These are phyloP conservation scores for Atethmia centrago DNA, from an alignment of 2,888 invertebrate genomes.

Conservation along the genomic window DNA sequence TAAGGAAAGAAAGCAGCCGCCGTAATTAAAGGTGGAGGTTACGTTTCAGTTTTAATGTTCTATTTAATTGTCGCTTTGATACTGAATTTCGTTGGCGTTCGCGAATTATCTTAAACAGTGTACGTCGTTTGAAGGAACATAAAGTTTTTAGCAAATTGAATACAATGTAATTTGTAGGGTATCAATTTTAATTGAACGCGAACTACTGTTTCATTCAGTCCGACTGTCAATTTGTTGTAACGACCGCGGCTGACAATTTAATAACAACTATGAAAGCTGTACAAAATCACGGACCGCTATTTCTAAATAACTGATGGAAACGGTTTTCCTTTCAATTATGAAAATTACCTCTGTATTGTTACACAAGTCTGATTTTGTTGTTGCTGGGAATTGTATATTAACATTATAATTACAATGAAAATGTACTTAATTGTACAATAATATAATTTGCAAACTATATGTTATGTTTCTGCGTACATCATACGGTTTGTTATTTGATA, in stretches of 20 bases:
- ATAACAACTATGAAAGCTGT: conserved; percentile 60
- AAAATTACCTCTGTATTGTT: conserved; percentile 57
- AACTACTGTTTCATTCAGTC: conserved; percentile 67
- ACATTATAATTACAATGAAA: conserved; percentile 43
- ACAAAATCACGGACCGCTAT: conserved; percentile 62
- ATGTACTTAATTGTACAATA: conserved; percentile 50
- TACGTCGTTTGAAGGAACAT: conserved; percentile 59
- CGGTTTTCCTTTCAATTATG: conserved; percentile 66
- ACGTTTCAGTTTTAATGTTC: conserved; percentile 78
- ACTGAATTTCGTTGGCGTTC: conserved; percentile 69
- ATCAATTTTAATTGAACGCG: conserved; percentile 54
- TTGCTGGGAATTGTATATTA: conserved; percentile 54
- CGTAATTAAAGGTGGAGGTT: conserved; percentile 84
- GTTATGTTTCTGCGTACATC: conserved; percentile 2
- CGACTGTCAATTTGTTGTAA: conserved; percentile 59
- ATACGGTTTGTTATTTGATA: conserved; percentile 20
- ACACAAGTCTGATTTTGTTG: conserved; percentile 60
- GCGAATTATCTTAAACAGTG: conserved; percentile 70
- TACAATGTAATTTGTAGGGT: conserved; percentile 53
- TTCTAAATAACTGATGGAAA: conserved; percentile 65
- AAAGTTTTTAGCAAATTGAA: conserved; percentile 58
- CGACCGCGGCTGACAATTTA: conserved; percentile 64
- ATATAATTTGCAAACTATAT: conserved; percentile 49
- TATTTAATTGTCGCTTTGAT: conserved; percentile 79
- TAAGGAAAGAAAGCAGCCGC: conserved; percentile 85